Base-by-base conservation (phyloP, 2,797 vertebrate species). In the Lacerta agilis region DNA sequence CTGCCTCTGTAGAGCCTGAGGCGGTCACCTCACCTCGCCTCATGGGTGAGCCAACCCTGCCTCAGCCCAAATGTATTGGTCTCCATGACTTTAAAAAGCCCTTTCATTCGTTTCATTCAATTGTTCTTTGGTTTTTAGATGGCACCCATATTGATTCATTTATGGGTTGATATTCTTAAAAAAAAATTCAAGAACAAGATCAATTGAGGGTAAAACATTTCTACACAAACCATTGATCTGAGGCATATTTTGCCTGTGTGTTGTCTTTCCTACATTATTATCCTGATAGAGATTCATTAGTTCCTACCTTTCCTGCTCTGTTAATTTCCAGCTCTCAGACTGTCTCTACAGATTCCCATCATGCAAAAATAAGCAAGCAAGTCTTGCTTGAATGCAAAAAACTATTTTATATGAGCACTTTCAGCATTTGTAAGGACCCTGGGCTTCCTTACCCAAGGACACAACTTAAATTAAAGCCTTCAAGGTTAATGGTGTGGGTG, bases 91-190 rank as follows among this genome's bases (percentile, higher is more conserved):
- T 82, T 23, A 2, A 58, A 58, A 66, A 17, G 49, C 49, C 49
- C 4, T 55, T 55, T 55, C 49, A 55, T 55, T 49, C 3, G 6
- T 55, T 33, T n/a, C 15, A 79, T 55, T 49, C 45, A 33, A 49
- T 3, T 67, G 93, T 89, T 86, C 80, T 85, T 92, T 88, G 92
- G 86, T 94, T 94, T 94, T 94, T 88, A 93, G 91, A 95, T 93
- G 94, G 88, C 91, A 93, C 81, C 92, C 85, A 55, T 94, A 96
- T 96, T 93, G 93, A 96, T 94, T 94, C 91, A 92, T 95, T 93
- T 95, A 91, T 91, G 58, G 87, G 73, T 77, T 0, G 5, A 93
- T 92, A 90, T 95, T 94, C 94, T 93, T 36, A 38, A 72, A 66
- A 93, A 58, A 82, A 94, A 92, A 94, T 95, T 94, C 93, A 94